phyloP scores from a whole-genome alignment of 2,113 vertebrate species.

The Anas platyrhynchos region DNA sequence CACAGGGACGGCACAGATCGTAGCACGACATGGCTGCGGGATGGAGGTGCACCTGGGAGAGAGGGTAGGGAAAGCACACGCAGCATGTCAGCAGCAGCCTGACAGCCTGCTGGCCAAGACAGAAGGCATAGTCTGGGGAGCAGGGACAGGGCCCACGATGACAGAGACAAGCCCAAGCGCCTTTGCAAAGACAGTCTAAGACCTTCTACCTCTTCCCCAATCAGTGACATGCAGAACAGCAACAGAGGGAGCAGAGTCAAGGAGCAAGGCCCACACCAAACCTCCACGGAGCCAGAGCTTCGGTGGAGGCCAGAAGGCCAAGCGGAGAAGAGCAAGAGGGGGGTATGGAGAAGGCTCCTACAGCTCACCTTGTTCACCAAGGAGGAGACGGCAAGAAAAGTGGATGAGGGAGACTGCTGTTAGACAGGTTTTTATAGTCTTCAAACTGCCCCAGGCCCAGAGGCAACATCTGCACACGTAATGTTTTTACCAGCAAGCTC shows the following conservation, averaged over 20 bases:
- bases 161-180: not conserved
- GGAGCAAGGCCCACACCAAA: not conserved
- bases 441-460: rapidly evolving
- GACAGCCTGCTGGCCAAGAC: rapidly evolving
- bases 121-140: rapidly evolving
- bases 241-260: rapidly evolving
- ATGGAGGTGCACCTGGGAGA: not conserved
- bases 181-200: not conserved
- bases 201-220: not conserved
- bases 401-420: not conserved
- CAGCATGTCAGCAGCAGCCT: not conserved
- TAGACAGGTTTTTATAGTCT: not conserved
- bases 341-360: rapidly evolving
- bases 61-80: not conserved
- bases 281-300: rapidly evolving
- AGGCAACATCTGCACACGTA: rapidly evolving
- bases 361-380: not conserved
- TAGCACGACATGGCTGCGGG: not conserved
- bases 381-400: constrained; percentile 1
- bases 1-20: not conserved
- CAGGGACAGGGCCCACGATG: rapidly evolving
- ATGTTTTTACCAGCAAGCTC: not conserved
- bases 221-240: rapidly evolving
- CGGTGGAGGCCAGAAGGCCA: rapidly evolving
- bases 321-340: rapidly evolving